Evolutionary conservation across 2,113 vertebrate species (phyloP).

Genomic region (Vulpes lagopus): DNA sequence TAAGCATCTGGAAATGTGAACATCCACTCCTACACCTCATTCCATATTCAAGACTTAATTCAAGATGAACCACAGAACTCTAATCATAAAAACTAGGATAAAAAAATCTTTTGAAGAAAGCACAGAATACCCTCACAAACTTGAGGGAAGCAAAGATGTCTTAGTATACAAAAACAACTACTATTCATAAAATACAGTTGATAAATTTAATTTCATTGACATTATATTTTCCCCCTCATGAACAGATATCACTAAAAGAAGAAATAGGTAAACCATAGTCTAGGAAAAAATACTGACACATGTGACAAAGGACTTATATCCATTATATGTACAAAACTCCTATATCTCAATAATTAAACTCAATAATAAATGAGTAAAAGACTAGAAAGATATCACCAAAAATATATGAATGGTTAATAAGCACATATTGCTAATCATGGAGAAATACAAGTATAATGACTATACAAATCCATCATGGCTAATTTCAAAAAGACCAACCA

Average conservation of each 20-base stretch:
- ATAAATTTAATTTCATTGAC: neutral
- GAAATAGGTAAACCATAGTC: neutral
- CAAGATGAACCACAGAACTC: neutral
- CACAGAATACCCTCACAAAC: neutral
- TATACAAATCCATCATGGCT: neutral
- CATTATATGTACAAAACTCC: neutral
- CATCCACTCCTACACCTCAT: neutral
- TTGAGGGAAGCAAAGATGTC: neutral
- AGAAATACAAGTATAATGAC: neutral
- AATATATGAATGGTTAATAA: neutral
- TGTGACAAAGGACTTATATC: neutral
- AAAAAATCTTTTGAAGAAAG: neutral
- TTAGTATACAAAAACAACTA: neutral
- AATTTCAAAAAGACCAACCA: neutral
- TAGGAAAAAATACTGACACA: neutral
- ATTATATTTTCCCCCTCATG: neutral
- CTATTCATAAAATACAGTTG: neutral
- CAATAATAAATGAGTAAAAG: neutral
- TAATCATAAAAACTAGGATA: neutral
- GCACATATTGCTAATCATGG: neutral
- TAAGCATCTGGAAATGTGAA: neutral
- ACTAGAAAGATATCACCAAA: neutral
- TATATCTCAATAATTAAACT: neutral
- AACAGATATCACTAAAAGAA: constrained; percentile 3
- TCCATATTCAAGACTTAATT: neutral